A percentile compares a stretch with the other conserved stretches of the same genome.
Conservation (phyloP, 1,140 invertebrate species). For the Macrobrachium rosenbergii region DNA sequence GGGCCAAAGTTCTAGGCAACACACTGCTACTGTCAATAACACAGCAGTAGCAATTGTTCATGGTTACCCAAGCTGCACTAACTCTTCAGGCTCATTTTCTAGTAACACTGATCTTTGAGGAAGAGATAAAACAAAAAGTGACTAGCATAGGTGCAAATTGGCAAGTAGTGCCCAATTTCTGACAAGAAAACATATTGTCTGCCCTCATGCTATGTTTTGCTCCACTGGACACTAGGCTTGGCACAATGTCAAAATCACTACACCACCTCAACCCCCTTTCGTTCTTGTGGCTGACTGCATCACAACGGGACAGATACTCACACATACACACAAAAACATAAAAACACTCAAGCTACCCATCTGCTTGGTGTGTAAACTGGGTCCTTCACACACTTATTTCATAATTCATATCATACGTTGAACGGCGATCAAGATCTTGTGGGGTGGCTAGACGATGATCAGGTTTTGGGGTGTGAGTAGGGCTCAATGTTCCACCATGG, state of each 20-base stretch:
- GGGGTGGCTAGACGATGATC: conserved; percentile 47
- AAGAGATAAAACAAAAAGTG: conserved; percentile 44
- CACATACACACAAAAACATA: not conserved
- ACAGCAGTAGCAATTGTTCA: conserved; percentile 4
- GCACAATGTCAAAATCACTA: conserved; percentile 41
- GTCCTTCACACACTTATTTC: conserved; percentile 62
- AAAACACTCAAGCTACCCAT: conserved; percentile 38
- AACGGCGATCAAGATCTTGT: conserved; percentile 55
- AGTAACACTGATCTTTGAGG: conserved; percentile 1
- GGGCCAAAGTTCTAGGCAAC: not conserved
- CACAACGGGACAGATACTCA: not conserved
- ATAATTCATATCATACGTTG: conserved; percentile 60
- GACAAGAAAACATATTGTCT: conserved; percentile 20
- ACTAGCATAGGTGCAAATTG: conserved; percentile 59
- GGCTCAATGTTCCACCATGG: conserved; percentile 58
- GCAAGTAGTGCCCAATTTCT: conserved; percentile 49
- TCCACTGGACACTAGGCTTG: conserved; percentile 41
- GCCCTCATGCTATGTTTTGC: not conserved
- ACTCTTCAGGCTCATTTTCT: conserved; percentile 33
- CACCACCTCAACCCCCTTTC: conserved; percentile 40
- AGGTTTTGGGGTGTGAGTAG: conserved; percentile 55
- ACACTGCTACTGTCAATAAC: conserved; percentile 36
- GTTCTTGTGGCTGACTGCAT: not conserved
- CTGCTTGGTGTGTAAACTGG: conserved; percentile 6
- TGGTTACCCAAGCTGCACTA: conserved; percentile 40